phyloP scores from a whole-genome alignment of 2,113 vertebrate species.

The Platysternon megacephalum region DNA sequence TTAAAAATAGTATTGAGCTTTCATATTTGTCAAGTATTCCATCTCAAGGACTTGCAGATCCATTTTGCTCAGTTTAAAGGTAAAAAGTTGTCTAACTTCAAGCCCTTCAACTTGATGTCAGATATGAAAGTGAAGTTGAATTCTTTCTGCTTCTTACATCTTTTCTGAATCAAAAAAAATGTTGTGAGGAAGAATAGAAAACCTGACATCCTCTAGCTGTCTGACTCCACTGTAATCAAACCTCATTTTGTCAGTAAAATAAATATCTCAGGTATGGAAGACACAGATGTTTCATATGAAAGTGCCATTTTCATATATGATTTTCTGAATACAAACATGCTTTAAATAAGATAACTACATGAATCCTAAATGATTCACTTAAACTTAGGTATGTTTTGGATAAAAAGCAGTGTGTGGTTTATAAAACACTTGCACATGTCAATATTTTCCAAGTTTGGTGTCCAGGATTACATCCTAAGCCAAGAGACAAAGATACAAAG shows the following conservation, averaged over 20 bases:
- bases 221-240: not conserved
- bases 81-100: not conserved
- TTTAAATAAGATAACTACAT: not conserved
- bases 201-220: not conserved
- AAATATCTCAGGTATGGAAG: not conserved
- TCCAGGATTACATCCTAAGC: fast-evolving
- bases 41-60: not conserved
- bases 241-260: not conserved
- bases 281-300: not conserved
- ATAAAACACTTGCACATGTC: not conserved
- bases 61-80: not conserved
- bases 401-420: not conserved
- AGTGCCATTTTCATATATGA: not conserved
- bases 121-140: not conserved
- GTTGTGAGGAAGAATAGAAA: not conserved
- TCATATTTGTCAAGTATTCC: not conserved
- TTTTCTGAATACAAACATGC: not conserved
- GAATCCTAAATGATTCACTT: not conserved
- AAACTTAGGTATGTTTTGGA: fast-evolving
- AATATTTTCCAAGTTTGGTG: fast-evolving
- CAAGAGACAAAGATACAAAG: fast-evolving
- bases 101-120: not conserved
- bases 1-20: not conserved
- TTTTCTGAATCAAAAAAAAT: not conserved
- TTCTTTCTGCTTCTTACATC: not conserved